phyloP scores from a whole-genome alignment of 2,113 vertebrate genomes.

The Bufo bufo region DNA sequence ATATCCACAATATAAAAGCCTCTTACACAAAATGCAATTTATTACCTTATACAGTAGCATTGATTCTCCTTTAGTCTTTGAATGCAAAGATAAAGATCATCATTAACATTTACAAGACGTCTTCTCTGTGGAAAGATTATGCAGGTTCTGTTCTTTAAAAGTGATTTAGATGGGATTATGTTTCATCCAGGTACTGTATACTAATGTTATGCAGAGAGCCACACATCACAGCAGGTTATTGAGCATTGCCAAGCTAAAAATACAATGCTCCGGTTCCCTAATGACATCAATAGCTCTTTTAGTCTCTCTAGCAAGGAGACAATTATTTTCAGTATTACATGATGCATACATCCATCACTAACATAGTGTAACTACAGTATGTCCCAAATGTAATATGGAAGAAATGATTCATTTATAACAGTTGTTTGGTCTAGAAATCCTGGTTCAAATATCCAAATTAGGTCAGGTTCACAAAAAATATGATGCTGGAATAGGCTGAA shows the following conservation, averaged over 20 bases:
- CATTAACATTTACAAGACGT: conserved; percentile 33
- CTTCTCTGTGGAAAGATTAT: conserved; percentile 7
- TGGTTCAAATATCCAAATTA: background rate
- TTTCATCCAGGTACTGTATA: conserved; percentile 11
- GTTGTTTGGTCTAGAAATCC: too few species aligned
- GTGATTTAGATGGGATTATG: conserved; percentile 25
- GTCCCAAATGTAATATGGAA: background rate
- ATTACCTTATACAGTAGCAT: background rate
- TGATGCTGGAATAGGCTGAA: too few species aligned
- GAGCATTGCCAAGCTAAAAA: conserved; percentile 11
- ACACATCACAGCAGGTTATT: conserved; percentile 31
- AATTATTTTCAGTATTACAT: conserved; percentile 37
- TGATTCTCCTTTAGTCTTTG: conserved; percentile 24
- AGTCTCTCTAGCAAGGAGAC: conserved; percentile 8
- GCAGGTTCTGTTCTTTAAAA: conserved; percentile 16
- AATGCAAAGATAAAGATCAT: conserved; percentile 30
- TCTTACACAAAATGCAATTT: conserved; percentile 30
- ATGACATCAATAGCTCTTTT: conserved; percentile 23
- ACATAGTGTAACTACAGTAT: background rate
- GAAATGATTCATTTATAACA: background rate
- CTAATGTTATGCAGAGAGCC: conserved; percentile 28
- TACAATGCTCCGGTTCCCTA: conserved; percentile 16
- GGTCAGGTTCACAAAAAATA: background rate
- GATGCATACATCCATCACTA: background rate
- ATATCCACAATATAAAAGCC: background rate